Conservation (phyloP, 2,888 invertebrate genomes). For the Malthinus flaveolus region DNA sequence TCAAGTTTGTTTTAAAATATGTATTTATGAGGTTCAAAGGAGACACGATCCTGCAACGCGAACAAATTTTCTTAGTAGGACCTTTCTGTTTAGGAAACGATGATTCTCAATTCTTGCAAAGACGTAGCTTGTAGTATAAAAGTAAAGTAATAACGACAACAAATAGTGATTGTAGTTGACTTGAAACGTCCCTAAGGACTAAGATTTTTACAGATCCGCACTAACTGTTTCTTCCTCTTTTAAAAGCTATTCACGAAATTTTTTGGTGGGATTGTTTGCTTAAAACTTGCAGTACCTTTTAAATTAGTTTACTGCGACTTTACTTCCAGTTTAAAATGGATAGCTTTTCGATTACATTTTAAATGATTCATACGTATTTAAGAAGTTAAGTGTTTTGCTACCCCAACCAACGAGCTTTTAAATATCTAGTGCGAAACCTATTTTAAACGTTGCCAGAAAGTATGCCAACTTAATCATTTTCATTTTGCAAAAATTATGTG, state of each 20-base stretch:
- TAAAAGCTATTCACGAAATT: no score
- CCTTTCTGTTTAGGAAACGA: constrained; percentile 22
- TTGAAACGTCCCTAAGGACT: constrained; percentile 19
- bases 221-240: neutral
- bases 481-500: no score
- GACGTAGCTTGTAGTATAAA: constrained; percentile 27
- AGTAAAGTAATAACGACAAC: constrained; percentile 30
- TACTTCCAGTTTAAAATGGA: no score
- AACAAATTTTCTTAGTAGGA: constrained; percentile 27
- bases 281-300: no score
- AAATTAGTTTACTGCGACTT: no score
- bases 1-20: constrained; percentile 34
- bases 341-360: no score
- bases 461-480: no score
- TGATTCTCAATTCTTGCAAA: constrained; percentile 18
- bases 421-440: no score
- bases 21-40: constrained; percentile 32
- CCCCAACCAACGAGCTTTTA: no score
- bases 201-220: constrained; percentile 21
- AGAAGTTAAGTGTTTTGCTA: neutral
- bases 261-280: no score
- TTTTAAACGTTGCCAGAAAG: no score
- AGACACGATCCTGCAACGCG: constrained; percentile 28
- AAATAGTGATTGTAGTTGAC: constrained; percentile 31
- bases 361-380: no score